Evolutionary conservation across 2,113 vertebrate genomes (phyloP), one percentile per base, ranked within the genome.

Genomic region (Myotis yumanensis): DNA sequence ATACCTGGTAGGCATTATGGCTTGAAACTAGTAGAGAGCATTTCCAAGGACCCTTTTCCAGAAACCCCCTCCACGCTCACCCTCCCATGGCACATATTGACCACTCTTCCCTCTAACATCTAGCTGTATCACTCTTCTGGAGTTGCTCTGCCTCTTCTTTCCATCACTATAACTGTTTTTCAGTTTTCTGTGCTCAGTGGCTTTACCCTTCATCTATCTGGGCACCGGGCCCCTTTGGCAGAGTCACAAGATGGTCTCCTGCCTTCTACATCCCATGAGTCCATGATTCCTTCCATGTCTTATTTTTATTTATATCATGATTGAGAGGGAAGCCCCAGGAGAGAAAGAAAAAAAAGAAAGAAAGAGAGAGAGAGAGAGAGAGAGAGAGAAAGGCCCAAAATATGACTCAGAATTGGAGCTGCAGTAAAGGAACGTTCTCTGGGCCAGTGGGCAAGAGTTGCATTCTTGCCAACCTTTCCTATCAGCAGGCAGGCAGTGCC

Each of bases 371-470:
- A 30, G 43, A 37, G 11, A 54, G 22, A 52, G 22, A n/a, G 54
- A 69, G 54, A 73, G 11, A 11, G 40, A 57, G 40, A 52, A 64
- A 51, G 28, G 7, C 12, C 28, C 54, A 40, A 75, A 75, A 20
- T 32, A 40, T 95, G 83, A 96, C 75, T 97, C 93, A 97, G 90
- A 91, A 51, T 89, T 75, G 80, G 80, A 95, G 16, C 15, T 69
- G n/a, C 76, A 93, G 62, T 89, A 48, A 76, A 93, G 71, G 80
- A 89, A 40, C 52, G 51, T 35, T 86, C 76, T 95, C 52, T 91
- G 43, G 17, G 80, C 90, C 54, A 68, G 82, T 22, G 6, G 82
- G 90, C 68, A 51, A 89, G 69, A 97, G 91, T 40, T 93, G 76
- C 77, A 75, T 40, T 91, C 90, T 89, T 90, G 54, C 72, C 90